Conservation (phyloP, 2,888 invertebrate genomes). For the Taphrorychus bicolor region DNA sequence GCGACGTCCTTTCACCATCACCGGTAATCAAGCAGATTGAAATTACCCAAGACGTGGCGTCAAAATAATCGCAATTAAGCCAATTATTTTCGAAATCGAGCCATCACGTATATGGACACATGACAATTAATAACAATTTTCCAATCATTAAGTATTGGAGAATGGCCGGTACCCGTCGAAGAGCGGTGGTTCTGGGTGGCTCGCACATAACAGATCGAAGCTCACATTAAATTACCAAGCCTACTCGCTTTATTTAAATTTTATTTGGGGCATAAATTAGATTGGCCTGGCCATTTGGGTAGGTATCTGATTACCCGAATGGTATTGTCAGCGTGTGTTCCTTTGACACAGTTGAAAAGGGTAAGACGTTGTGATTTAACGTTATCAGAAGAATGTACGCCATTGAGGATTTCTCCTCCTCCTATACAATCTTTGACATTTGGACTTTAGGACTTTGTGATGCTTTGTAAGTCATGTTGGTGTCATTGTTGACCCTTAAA, state of each 20-base stretch:
- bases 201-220: constrained; percentile 12
- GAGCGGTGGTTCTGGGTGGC: constrained; percentile 25
- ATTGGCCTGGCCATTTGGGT: constrained; percentile 11
- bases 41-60: background rate
- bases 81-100: background rate
- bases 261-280: constrained; percentile 35
- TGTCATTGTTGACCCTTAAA: no score
- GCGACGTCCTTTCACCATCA: background rate
- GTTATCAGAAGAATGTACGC: no score
- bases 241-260: constrained; percentile 33
- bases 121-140: constrained; percentile 4
- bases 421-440: no score
- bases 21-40: background rate
- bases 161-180: background rate
- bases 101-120: background rate
- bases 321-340: background rate
- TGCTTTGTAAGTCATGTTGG: no score
- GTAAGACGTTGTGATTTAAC: background rate
- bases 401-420: no score
- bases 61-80: background rate
- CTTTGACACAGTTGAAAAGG: background rate
- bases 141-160: constrained; percentile 3
- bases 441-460: no score
- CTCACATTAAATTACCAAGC: constrained; percentile 20
- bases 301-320: constrained; percentile 26